These are phyloP conservation scores for Microdon myrmicae DNA, from an alignment of 2,888 invertebrate genomes.

Conservation along the genomic window DNA sequence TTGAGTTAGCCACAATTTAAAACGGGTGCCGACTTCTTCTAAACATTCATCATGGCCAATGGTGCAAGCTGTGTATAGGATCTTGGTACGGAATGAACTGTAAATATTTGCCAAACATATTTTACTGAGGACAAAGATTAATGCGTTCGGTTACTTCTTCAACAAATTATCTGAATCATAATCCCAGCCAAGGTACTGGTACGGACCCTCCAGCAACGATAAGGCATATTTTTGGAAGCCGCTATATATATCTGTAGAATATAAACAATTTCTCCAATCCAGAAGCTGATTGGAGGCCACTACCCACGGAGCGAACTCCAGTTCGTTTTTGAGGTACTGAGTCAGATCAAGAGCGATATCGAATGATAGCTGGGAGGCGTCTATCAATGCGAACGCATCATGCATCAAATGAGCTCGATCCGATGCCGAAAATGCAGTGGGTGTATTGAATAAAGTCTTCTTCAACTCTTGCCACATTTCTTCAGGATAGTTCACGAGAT, in stretches of 20 bases:
- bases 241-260: slow-evolving; percentile 69
- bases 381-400: slow-evolving; percentile 84
- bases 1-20: slow-evolving; percentile 73
- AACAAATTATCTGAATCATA: slow-evolving; percentile 67
- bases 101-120: slow-evolving; percentile 56
- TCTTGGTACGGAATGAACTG: slow-evolving; percentile 74
- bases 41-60: slow-evolving; percentile 73
- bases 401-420: slow-evolving; percentile 85
- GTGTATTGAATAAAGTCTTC: slow-evolving; percentile 61
- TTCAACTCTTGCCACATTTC: slow-evolving; percentile 72
- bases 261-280: slow-evolving; percentile 69
- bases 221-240: slow-evolving; percentile 72
- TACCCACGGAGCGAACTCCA: slow-evolving; percentile 80
- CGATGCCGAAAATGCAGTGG: slow-evolving; percentile 69
- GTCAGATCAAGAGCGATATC: slow-evolving; percentile 76
- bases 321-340: slow-evolving; percentile 75
- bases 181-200: slow-evolving; percentile 74
- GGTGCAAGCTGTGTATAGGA: slow-evolving; percentile 74
- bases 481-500: slow-evolving; percentile 83
- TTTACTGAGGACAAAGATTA: background rate
- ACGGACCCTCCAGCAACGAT: slow-evolving; percentile 70
- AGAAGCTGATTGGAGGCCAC: slow-evolving; percentile 71
- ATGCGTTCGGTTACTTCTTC: slow-evolving; percentile 59
- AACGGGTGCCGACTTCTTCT: slow-evolving; percentile 70
- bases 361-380: slow-evolving; percentile 76